Conservation (phyloP, 2,888 invertebrate genomes). For the Ferrisia virgata region DNA sequence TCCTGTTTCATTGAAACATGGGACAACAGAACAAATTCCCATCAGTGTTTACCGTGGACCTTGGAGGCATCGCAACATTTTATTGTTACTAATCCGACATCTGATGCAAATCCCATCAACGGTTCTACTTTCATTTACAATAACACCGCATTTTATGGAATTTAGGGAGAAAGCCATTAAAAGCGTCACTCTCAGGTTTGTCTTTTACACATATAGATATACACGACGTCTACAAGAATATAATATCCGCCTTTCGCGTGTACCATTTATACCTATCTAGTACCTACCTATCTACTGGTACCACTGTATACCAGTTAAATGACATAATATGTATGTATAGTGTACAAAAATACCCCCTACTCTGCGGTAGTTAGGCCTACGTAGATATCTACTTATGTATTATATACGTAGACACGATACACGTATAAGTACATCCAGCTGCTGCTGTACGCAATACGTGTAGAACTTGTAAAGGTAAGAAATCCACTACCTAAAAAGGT, state of each 20-base stretch:
- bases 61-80: conserved; percentile 34
- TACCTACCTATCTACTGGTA: no score
- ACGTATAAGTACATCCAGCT: neutral
- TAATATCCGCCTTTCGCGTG: conserved; percentile 4
- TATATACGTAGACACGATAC: no score
- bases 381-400: neutral
- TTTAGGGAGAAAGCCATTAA: conserved; percentile 28
- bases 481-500: conserved; percentile 14
- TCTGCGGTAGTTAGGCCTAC: neutral
- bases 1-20: conserved; percentile 42
- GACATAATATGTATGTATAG: no score
- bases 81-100: conserved; percentile 36
- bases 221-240: neutral
- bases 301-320: neutral
- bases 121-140: conserved; percentile 24
- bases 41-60: conserved; percentile 39
- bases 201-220: neutral
- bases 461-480: neutral
- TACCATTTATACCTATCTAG: no score
- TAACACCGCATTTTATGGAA: conserved; percentile 12
- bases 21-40: conserved; percentile 41
- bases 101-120: conserved; percentile 43
- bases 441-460: neutral
- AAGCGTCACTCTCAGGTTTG: conserved; percentile 16
- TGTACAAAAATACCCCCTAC: neutral